Percentiles rank a stretch among this genome's conserved stretches.
These are phyloP conservation scores for Isurus oxyrinchus DNA, from an alignment of 2,113 vertebrate genomes.

Conservation along the genomic window DNA sequence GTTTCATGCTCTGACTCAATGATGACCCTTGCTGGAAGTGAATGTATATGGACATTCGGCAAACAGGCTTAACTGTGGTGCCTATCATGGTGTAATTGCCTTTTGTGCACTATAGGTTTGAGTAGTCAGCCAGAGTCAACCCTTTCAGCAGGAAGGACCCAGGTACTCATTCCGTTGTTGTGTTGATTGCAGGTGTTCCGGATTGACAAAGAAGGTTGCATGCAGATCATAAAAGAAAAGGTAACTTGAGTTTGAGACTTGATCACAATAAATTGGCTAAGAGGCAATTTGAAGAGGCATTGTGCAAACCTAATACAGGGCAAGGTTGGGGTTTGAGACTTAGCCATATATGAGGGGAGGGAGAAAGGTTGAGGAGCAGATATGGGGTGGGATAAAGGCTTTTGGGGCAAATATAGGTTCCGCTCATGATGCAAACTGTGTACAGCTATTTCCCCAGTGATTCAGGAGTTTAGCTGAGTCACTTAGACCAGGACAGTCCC, in stretches of 20 bases:
- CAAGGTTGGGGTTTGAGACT: not conserved
- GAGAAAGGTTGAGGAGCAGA: not conserved
- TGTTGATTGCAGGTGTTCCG: slow-evolving; percentile 56
- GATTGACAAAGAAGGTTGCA: slow-evolving; percentile 71
- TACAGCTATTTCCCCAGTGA: not conserved
- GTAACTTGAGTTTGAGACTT: slow-evolving; percentile 16
- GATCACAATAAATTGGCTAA: not conserved
- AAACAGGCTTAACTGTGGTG: not conserved
- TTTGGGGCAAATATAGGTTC: not conserved
- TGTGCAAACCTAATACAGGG: not conserved
- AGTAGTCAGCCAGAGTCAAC: not conserved
- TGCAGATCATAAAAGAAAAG: slow-evolving; percentile 61
- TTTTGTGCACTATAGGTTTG: not conserved
- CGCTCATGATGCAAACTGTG: not conserved
- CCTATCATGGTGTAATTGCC: not conserved
- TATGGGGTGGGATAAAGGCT: not conserved
- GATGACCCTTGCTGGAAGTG: not conserved
- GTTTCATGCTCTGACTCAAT: not conserved
- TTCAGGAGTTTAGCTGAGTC: not conserved
- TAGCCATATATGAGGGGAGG: not conserved
- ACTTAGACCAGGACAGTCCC: not conserved
- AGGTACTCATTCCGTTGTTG: not conserved
- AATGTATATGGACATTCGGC: not conserved
- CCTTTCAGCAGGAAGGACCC: not conserved
- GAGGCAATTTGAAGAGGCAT: not conserved